Percentiles rank a stretch among this genome's conserved stretches.
Evolutionary conservation across 1,140 invertebrate genomes (phyloP).

Genomic region (Macrobrachium rosenbergii): DNA sequence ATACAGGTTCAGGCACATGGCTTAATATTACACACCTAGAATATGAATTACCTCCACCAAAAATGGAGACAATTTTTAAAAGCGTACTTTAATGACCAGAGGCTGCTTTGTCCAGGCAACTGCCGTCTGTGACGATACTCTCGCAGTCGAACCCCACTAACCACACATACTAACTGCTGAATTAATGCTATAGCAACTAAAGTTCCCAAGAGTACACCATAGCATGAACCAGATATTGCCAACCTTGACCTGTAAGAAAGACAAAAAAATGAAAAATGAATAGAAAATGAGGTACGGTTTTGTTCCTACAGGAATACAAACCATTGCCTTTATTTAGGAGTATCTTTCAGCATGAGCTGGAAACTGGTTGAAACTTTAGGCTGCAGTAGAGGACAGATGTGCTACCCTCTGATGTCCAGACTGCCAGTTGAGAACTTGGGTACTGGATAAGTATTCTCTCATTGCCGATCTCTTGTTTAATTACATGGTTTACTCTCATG

Average conservation of each 20-base stretch:
- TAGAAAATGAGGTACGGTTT: not conserved
- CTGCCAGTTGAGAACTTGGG: not conserved
- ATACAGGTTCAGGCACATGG: too few relatives aligned
- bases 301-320: too few relatives aligned
- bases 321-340: too few relatives aligned
- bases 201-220: slow-evolving; percentile 31
- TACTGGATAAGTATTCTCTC: not conserved
- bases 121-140: slow-evolving; percentile 34
- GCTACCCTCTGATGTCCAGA: too few relatives aligned
- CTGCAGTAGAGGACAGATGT: too few relatives aligned
- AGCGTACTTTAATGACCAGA: slow-evolving; percentile 16
- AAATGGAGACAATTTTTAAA: slow-evolving; percentile 44
- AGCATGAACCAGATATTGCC: slow-evolving; percentile 42
- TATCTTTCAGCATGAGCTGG: too few relatives aligned
- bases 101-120: not conserved
- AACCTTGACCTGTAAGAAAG: slow-evolving; percentile 41
- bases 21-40: too few relatives aligned
- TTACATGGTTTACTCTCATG: too few relatives aligned
- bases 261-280: not conserved
- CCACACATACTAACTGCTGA: slow-evolving; percentile 51
- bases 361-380: too few relatives aligned
- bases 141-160: slow-evolving; percentile 38
- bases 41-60: slow-evolving; percentile 41
- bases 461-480: not conserved
- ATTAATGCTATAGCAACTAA: slow-evolving; percentile 44